Evolutionary conservation across 2,113 vertebrate genomes (phyloP).

Genomic region (Chiloscyllium plagiosum): DNA sequence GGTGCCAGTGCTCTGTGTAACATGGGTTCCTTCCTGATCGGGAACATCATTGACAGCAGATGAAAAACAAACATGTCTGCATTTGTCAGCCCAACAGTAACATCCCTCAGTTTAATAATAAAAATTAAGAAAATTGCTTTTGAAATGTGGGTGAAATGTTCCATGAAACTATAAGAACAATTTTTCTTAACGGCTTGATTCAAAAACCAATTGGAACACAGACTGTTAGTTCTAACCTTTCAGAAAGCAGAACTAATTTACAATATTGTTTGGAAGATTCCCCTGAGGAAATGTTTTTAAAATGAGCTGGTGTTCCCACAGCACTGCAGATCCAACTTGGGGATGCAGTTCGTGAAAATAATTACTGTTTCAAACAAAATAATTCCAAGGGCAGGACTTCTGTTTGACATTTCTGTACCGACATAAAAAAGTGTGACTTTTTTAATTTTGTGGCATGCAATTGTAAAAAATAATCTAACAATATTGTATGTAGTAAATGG

Average conservation of each 20-base stretch:
- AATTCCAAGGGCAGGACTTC: background rate
- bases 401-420: background rate
- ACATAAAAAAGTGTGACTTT: background rate
- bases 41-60: background rate
- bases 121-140: constrained; percentile 35
- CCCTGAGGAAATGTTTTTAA: constrained; percentile 31
- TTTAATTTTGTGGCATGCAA: background rate
- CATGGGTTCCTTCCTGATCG: background rate
- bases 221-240: constrained; percentile 31
- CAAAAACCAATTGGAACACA: constrained; percentile 11
- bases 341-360: background rate
- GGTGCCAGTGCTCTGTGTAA: background rate
- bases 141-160: constrained; percentile 26
- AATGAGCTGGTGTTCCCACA: background rate
- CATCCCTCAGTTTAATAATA: background rate
- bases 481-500: background rate
- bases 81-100: background rate
- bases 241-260: constrained; percentile 32
- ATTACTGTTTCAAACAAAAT: background rate
- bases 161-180: constrained; percentile 9
- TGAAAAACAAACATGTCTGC: background rate
- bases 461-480: background rate
- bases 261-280: constrained; percentile 20
- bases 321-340: background rate
- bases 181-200: constrained; percentile 1